phyloP scores from a whole-genome alignment of 2,797 vertebrate species.

The Tragelaphus oryx region DNA sequence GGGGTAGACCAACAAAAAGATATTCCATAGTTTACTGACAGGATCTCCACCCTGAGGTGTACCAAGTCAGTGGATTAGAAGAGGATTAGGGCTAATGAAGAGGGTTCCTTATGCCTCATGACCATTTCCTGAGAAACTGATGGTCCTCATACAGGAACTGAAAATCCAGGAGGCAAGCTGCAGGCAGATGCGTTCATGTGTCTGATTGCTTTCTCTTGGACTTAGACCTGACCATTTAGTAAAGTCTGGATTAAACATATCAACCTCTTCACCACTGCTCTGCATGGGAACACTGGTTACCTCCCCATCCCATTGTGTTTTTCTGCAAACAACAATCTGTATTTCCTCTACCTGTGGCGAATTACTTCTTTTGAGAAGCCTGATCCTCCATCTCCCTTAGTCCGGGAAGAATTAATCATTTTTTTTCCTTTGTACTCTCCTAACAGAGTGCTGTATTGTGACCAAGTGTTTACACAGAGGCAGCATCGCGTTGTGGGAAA shows the following conservation, averaged over 20 bases:
- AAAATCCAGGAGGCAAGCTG: background rate
- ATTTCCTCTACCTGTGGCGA: conserved; percentile 38
- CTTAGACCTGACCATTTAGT: background rate
- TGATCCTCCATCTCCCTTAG: conserved; percentile 16
- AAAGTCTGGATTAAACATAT: background rate
- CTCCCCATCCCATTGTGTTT: background rate
- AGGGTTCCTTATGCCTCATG: background rate
- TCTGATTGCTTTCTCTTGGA: background rate
- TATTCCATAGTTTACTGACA: background rate
- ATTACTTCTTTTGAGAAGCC: conserved; percentile 48
- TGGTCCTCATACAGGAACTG: background rate
- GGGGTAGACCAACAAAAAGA: background rate
- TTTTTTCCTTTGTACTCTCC: background rate
- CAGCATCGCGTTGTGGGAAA: background rate
- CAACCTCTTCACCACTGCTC: rapidly evolving
- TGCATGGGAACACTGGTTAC: background rate
- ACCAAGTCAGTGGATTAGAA: background rate
- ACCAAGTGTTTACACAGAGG: conserved; percentile 43
- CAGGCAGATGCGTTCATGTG: background rate
- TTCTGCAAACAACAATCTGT: background rate
- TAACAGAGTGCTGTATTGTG: background rate
- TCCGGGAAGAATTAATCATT: conserved; percentile 26
- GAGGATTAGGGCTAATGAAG: background rate
- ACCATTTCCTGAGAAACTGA: background rate
- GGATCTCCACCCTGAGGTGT: background rate